These are phyloP conservation scores for Phocoena phocoena DNA, from an alignment of 2,113 vertebrate genomes.

Conservation along the genomic window DNA sequence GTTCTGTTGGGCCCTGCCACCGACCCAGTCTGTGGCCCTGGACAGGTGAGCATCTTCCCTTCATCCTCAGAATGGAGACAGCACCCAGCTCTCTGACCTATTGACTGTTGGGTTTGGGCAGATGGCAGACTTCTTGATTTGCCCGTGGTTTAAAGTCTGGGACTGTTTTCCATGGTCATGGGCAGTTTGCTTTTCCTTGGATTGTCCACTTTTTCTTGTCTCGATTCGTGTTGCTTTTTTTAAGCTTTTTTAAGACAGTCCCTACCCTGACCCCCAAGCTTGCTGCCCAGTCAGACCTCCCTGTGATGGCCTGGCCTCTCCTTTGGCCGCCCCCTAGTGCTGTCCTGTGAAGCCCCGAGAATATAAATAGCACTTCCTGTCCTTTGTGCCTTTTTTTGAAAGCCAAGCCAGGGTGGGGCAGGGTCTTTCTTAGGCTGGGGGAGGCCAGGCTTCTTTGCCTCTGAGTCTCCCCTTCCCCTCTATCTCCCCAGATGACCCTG, in stretches of 20 bases:
- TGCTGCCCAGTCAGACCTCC: constrained; percentile 10
- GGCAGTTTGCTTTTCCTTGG: neutral
- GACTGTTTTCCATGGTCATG: neutral
- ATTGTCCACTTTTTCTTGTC: neutral
- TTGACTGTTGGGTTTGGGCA: neutral
- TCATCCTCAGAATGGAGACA: neutral
- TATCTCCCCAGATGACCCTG: constrained; percentile 73
- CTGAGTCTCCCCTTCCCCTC: neutral
- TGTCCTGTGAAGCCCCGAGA: neutral
- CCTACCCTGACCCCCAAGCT: neutral
- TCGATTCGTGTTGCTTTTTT: neutral
- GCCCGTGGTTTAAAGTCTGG: neutral
- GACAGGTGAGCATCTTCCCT: neutral
- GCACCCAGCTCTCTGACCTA: neutral
- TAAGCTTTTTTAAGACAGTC: neutral
- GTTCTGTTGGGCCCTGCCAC: neutral
- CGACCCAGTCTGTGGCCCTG: neutral
- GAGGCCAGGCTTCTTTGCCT: neutral
- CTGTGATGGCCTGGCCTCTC: constrained; percentile 29
- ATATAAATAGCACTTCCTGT: constrained; percentile 73
- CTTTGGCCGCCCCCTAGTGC: neutral
- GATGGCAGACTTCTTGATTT: neutral
- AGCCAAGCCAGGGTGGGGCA: neutral
- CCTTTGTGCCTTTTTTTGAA: constrained; percentile 16
- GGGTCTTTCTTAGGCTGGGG: neutral